phyloP scores from a whole-genome alignment of 2,797 vertebrate species.

The Spea hammondii region DNA sequence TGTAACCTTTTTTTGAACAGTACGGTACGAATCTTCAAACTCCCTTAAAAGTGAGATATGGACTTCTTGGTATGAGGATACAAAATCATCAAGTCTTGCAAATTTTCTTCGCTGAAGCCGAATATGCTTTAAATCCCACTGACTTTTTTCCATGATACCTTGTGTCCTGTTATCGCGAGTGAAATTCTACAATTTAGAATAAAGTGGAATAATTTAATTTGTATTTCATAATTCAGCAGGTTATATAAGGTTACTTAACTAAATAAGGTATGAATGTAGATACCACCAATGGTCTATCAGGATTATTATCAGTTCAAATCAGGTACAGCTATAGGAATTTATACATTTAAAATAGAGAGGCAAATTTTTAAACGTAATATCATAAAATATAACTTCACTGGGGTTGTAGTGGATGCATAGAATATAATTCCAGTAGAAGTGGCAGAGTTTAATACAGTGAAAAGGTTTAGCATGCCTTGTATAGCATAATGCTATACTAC shows the following conservation, averaged over 20 bases:
- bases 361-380: no score
- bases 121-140: constrained; percentile 1
- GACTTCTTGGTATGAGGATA: constrained; percentile 4
- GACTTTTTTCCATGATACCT: constrained; percentile 8
- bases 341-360: no score
- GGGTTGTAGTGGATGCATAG: no score
- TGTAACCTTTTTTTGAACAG: constrained; percentile 1
- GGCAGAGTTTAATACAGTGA: no score
- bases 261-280: neutral
- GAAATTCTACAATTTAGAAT: neutral
- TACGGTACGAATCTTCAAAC: constrained; percentile 1
- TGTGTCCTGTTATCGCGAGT: constrained; percentile 10
- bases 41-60: constrained; percentile 5
- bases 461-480: no score
- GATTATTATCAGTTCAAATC: constrained; percentile 6
- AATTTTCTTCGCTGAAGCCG: constrained; percentile 7
- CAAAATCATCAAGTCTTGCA: constrained; percentile 11
- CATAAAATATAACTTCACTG: no score
- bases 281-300: neutral
- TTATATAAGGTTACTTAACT: neutral
- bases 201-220: neutral
- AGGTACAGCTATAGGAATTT: neutral
- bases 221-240: neutral
- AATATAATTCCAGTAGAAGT: no score
- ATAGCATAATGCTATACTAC: no score